Percentiles rank a stretch among this genome's conserved stretches.
phyloP scores from a whole-genome alignment of 2,113 vertebrate genomes.

The Procavia capensis region DNA sequence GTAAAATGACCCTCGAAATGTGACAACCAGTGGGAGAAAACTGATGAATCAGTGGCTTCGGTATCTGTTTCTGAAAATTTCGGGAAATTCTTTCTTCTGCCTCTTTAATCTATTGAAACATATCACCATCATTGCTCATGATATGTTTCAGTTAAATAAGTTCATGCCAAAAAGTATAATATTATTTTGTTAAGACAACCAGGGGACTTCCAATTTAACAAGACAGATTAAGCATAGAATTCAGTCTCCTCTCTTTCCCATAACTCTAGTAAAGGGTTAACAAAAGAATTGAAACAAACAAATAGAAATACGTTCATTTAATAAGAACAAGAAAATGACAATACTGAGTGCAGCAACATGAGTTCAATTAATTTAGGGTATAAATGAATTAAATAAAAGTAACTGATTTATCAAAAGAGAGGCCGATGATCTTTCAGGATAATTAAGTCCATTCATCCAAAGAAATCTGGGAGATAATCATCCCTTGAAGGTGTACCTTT shows the following conservation, averaged over 20 bases:
- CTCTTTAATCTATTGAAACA: slow-evolving; percentile 2
- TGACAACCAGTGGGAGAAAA: neutral
- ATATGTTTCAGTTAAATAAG: slow-evolving; percentile 29
- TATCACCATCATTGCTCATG: neutral
- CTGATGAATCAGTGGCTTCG: neutral
- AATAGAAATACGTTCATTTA: neutral
- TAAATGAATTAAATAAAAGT: neutral
- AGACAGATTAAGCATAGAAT: neutral
- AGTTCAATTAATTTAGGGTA: neutral
- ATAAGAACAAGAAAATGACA: neutral
- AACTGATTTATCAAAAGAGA: neutral
- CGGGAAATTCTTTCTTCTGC: neutral
- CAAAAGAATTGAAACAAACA: neutral
- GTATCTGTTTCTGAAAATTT: neutral
- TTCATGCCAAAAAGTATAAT: neutral
- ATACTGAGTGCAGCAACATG: neutral
- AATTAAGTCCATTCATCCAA: neutral
- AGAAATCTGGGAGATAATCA: neutral
- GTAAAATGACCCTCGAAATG: slow-evolving; percentile 49
- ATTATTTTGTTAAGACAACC: slow-evolving; percentile 42
- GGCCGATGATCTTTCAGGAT: neutral
- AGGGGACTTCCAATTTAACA: neutral
- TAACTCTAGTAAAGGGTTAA: neutral
- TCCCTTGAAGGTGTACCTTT: neutral
- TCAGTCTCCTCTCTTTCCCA: neutral